Evolutionary conservation across 2,888 invertebrate genomes (phyloP), one percentile per base, ranked within the genome.

Genomic region (Melanostoma scalare): DNA sequence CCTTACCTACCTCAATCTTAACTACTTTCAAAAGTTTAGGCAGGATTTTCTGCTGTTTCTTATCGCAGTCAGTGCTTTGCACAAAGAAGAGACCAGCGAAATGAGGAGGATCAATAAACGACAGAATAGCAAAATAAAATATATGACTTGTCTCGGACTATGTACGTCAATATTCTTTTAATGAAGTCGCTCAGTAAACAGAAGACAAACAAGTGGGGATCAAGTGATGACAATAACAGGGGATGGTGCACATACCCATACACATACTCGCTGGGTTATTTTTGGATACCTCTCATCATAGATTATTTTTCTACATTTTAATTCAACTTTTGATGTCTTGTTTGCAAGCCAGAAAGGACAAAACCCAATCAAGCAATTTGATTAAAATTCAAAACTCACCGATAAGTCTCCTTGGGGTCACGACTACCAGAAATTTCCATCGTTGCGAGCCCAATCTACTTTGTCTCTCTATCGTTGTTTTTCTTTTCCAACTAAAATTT

Each of bases 351-450:
- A 65, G 3, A 3, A 67, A 20, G 30, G 48, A 61, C 5, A 35
- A 10, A 46, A 61, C 20, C 20, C 20, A 52, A 75, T 48, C 33
- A 68, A 9, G 8, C 3, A 53, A 46, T n/a, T 46, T 33, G n/a
- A 46, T 40, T 9, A 33, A 30, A 9, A 2, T 6, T 10, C 36
- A 9, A 38, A 63, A 78, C 74, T 75, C 36, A 84, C 84, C 84
- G 84, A 84, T 79, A 84, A 4, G 74, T 79, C 74, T 84, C 84
- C 79, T 84, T 84, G 30, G 84, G 79, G 46, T 84, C 84, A 71
- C 79, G 79, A 35, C 71, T 75, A 56, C 84, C 56, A 71, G 84
- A 79, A 75, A 75, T 52, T 71, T 84, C 84, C 84, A 84, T 84
- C 35, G 46, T 46, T 40, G 30, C 31, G 35, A 38, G 40, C 35